Evolutionary conservation across 2,113 vertebrate genomes (phyloP).

Genomic region (Eulemur macaco): DNA sequence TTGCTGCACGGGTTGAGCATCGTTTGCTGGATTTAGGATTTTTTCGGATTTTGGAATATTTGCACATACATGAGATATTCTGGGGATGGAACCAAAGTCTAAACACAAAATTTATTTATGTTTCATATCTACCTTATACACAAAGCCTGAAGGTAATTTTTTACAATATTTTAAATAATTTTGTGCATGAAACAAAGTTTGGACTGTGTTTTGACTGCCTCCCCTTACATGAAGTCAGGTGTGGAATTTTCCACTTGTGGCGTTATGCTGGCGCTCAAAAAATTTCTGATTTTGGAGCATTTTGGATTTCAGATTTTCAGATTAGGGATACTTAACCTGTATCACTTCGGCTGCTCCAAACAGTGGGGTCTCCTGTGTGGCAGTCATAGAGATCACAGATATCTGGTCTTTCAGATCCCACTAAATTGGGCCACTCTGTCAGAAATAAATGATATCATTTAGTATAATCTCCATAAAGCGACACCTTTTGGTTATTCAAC

Average conservation of each 20-base stretch:
- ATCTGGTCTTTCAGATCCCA: neutral
- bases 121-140: neutral
- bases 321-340: neutral
- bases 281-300: neutral
- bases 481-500: slow-evolving; percentile 21
- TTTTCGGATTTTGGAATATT: neutral
- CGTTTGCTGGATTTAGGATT: neutral
- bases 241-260: neutral
- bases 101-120: neutral
- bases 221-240: neutral
- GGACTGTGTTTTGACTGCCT: neutral
- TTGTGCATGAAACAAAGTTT: neutral
- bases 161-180: neutral
- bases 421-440: neutral
- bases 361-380: neutral
- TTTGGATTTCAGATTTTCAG: neutral
- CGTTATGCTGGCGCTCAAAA: neutral
- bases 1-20: neutral
- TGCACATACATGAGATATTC: neutral
- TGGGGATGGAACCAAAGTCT: neutral
- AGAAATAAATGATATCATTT: neutral
- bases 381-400: neutral
- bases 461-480: neutral
- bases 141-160: neutral
- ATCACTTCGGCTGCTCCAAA: neutral